Evolutionary conservation across 2,888 invertebrate genomes (phyloP).

Genomic region (Pediacus dermestoides): DNA sequence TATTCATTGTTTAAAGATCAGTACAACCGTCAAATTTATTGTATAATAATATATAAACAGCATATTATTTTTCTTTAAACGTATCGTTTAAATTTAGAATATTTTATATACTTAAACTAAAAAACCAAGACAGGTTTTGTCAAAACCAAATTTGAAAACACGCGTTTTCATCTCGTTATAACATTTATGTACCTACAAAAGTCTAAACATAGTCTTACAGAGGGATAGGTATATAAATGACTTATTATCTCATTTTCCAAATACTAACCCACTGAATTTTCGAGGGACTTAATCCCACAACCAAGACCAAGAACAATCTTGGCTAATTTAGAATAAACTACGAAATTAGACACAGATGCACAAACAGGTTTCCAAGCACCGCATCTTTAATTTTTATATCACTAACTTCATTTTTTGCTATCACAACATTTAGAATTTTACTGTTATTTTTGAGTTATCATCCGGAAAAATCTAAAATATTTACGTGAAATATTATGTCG

Average conservation of each 20-base stretch:
- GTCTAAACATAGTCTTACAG: neutral
- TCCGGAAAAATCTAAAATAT: conserved; percentile 1
- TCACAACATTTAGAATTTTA: conserved; percentile 42
- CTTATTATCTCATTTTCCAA: conserved; percentile 13
- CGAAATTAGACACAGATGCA: conserved; percentile 24
- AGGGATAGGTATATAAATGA: too few species aligned
- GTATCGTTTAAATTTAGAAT: conserved; percentile 26
- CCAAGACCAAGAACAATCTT: conserved; percentile 11
- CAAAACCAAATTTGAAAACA: too few species aligned
- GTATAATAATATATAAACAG: conserved; percentile 23
- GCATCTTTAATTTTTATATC: conserved; percentile 24
- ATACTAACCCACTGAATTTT: neutral
- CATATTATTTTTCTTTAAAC: too few species aligned
- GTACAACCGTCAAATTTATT: conserved; percentile 21
- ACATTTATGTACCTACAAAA: conserved; percentile 18
- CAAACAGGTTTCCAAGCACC: conserved; percentile 29
- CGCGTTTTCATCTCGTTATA: conserved; percentile 29
- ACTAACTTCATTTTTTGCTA: conserved; percentile 33
- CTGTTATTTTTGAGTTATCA: conserved; percentile 15
- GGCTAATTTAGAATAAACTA: conserved; percentile 28
- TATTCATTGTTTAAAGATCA: conserved; percentile 30
- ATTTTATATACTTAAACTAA: conserved; percentile 14
- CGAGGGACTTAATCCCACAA: conserved; percentile 1
- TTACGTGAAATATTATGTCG: neutral
- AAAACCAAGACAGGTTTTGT: conserved; percentile 16